These are phyloP conservation scores for Murina feae DNA, from an alignment of 2,113 vertebrate genomes.

Conservation along the genomic window DNA sequence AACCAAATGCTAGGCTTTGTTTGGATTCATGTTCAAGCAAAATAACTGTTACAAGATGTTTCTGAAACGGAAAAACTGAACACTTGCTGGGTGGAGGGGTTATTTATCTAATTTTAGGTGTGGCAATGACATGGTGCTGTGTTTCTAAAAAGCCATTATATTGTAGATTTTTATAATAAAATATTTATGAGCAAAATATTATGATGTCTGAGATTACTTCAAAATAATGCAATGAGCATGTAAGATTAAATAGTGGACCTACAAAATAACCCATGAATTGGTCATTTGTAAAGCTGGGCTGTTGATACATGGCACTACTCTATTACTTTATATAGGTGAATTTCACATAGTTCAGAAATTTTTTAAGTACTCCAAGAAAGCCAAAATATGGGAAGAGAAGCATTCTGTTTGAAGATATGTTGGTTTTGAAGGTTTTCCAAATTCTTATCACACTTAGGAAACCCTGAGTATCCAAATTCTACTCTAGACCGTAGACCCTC, in stretches of 20 bases:
- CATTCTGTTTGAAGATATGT: neutral
- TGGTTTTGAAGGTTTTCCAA: neutral
- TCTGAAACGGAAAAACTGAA: neutral
- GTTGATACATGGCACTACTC: accelerated
- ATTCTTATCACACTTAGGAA: neutral
- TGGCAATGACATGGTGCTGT: neutral
- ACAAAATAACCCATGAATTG: neutral
- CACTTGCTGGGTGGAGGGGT: neutral
- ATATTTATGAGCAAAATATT: neutral
- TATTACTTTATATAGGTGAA: neutral
- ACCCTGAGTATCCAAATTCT: neutral
- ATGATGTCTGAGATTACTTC: neutral
- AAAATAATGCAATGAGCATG: accelerated
- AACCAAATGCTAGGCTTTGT: neutral
- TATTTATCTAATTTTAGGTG: neutral
- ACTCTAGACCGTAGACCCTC: neutral
- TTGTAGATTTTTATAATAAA: neutral
- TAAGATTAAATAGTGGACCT: neutral
- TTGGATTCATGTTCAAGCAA: neutral
- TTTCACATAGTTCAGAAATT: neutral
- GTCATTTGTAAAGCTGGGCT: neutral
- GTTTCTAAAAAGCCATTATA: neutral
- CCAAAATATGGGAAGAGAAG: neutral
- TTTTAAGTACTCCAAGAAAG: neutral
- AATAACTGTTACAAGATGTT: neutral